Evolutionary conservation across 2,113 vertebrate species (phyloP).

Genomic region (Sprattus sprattus): DNA sequence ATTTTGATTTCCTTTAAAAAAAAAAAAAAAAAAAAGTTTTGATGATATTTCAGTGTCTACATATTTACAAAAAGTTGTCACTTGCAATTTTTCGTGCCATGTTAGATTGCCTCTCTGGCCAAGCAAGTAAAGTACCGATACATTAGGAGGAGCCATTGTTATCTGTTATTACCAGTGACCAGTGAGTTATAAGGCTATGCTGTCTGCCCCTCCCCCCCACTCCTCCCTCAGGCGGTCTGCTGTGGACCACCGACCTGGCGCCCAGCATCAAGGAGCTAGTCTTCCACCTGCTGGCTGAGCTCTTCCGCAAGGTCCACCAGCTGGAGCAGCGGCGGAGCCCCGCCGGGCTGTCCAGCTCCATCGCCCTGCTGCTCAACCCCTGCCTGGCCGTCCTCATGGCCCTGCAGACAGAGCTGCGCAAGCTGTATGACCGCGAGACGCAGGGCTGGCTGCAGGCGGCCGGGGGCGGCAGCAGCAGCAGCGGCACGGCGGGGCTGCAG

Average conservation of each 20-base stretch:
- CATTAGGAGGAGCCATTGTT: not conserved
- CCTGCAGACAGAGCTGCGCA: conserved; percentile 91
- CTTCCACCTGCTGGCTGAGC: conserved; percentile 90
- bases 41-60: no score
- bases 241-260: conserved; percentile 94
- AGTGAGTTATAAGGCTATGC: no score
- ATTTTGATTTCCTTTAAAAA: no score
- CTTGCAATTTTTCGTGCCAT: no score
- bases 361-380: conserved; percentile 91
- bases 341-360: conserved; percentile 83
- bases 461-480: conserved; percentile 61
- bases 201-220: conserved; percentile 27
- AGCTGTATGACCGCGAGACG: conserved; percentile 91
- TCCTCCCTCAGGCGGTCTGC: conserved; percentile 79
- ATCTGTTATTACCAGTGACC: conserved; percentile 13
- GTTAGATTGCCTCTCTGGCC: no score
- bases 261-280: conserved; percentile 89
- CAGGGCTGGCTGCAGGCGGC: conserved; percentile 84
- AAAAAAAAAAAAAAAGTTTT: no score
- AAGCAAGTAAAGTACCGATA: no score
- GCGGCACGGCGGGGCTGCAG: conserved; percentile 63
- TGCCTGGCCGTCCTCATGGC: conserved; percentile 96
- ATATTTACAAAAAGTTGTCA: no score
- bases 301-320: conserved; percentile 86
- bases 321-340: conserved; percentile 88